Evolutionary conservation across 2,113 vertebrate species (phyloP).

Genomic region (Ptilonorhynchus violaceus): DNA sequence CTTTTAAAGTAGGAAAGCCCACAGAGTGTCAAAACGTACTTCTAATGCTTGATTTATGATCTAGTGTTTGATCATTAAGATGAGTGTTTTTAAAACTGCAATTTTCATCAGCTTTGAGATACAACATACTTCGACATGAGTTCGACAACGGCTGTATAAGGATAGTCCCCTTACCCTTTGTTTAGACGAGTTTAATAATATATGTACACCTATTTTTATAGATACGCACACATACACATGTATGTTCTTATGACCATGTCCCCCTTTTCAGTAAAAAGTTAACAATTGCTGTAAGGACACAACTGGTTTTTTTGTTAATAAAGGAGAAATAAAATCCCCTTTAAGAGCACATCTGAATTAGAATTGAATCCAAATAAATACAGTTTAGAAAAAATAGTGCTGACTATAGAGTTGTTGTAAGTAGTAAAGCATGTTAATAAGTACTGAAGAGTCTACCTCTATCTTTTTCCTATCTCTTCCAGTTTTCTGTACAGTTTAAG

Average conservation of each 20-base stretch:
- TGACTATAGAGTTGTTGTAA: background rate
- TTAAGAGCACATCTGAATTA: background rate
- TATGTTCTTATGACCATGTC: background rate
- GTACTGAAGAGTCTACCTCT: background rate
- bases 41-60: background rate
- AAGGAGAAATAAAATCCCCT: background rate
- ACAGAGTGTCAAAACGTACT: background rate
- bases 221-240: accelerated
- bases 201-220: background rate
- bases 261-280: background rate
- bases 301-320: background rate
- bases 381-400: background rate
- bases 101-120: background rate
- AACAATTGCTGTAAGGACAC: background rate
- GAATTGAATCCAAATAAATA: background rate
- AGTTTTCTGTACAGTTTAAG: background rate
- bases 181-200: background rate
- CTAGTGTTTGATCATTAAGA: background rate
- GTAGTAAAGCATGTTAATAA: background rate
- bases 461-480: background rate
- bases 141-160: background rate
- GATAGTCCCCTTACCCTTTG: background rate
- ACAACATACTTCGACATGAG: background rate
- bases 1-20: background rate
- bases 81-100: background rate